These are phyloP conservation scores for Leucophenga varia DNA, from an alignment of 1,140 invertebrate genomes.

Conservation along the genomic window DNA sequence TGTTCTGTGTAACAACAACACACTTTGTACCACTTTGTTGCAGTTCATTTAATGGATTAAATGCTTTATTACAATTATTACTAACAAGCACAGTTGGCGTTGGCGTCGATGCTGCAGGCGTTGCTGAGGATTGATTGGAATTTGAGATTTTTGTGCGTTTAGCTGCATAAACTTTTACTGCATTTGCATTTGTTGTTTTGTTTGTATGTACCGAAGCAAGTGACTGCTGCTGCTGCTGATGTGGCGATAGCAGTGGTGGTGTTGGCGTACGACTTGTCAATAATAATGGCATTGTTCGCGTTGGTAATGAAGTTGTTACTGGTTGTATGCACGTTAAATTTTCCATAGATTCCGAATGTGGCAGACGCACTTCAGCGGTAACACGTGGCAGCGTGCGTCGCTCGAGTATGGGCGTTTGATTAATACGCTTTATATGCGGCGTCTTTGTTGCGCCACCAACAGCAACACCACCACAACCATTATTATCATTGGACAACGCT, in stretches of 20 bases:
- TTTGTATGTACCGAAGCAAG: too few relatives aligned
- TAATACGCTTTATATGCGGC: slow-evolving; percentile 37
- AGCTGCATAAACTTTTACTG: too few relatives aligned
- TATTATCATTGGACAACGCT: slow-evolving; percentile 21
- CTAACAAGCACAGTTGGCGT: too few relatives aligned
- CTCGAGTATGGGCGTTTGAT: slow-evolving; percentile 53
- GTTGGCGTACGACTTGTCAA: slow-evolving; percentile 3
- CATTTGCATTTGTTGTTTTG: too few relatives aligned
- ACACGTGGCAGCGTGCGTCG: slow-evolving; percentile 19
- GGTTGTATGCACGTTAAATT: slow-evolving; percentile 19
- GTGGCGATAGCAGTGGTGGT: slow-evolving; percentile 19
- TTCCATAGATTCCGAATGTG: slow-evolving; percentile 42
- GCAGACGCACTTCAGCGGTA: slow-evolving; percentile 16
- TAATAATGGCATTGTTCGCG: neutral
- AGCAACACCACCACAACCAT: neutral
- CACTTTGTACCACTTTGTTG: too few relatives aligned
- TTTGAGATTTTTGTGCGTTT: too few relatives aligned
- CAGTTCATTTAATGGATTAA: too few relatives aligned
- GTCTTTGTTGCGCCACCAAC: neutral
- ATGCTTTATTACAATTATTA: too few relatives aligned
- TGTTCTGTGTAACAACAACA: too few relatives aligned
- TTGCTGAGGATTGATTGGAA: too few relatives aligned
- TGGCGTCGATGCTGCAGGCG: too few relatives aligned
- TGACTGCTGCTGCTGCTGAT: slow-evolving; percentile 11
- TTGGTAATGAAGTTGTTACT: slow-evolving; percentile 2